Percentiles rank a stretch among this genome's conserved stretches.
These are phyloP conservation scores for Denticeps clupeoides DNA, from an alignment of 2,797 vertebrate species.

Conservation along the genomic window DNA sequence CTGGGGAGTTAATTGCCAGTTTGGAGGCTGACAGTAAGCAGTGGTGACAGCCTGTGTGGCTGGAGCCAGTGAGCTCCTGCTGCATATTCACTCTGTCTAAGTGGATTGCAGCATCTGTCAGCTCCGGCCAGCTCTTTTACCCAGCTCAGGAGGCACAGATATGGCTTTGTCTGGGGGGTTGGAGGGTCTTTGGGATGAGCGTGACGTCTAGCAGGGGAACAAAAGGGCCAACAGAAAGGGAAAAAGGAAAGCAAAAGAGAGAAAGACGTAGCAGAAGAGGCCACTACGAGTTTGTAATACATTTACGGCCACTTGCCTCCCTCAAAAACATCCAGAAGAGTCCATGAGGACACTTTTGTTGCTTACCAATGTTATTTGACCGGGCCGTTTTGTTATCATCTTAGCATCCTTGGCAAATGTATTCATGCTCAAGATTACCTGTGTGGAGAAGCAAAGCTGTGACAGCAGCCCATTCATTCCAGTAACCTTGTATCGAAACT, in stretches of 20 bases:
- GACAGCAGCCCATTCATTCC: too few species aligned
- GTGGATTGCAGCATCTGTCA: conserved; percentile 68
- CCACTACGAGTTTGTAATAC: conserved; percentile 13
- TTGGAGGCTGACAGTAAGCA: conserved; percentile 64
- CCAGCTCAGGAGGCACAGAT: conserved; percentile 2
- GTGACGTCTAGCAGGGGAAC: background rate
- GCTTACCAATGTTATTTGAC: background rate
- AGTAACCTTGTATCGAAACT: too few species aligned
- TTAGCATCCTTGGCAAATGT: conserved; percentile 13
- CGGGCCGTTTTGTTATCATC: too few species aligned
- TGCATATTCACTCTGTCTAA: conserved; percentile 79
- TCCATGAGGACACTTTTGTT: background rate
- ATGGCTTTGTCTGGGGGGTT: background rate
- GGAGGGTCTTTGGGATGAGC: background rate
- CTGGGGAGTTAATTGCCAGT: conserved; percentile 78
- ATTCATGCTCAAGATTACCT: too few species aligned
- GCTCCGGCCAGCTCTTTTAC: conserved; percentile 17
- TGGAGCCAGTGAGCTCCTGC: conserved; percentile 62
- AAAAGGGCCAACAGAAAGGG: background rate
- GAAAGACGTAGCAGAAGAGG: background rate
- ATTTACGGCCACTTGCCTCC: conserved; percentile 18
- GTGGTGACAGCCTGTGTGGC: conserved; percentile 71
- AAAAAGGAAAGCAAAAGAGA: background rate
- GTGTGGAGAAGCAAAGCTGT: too few species aligned
- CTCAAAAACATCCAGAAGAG: background rate